Conservation (phyloP, 2,888 invertebrate species). For the Cantharis lateralis region DNA sequence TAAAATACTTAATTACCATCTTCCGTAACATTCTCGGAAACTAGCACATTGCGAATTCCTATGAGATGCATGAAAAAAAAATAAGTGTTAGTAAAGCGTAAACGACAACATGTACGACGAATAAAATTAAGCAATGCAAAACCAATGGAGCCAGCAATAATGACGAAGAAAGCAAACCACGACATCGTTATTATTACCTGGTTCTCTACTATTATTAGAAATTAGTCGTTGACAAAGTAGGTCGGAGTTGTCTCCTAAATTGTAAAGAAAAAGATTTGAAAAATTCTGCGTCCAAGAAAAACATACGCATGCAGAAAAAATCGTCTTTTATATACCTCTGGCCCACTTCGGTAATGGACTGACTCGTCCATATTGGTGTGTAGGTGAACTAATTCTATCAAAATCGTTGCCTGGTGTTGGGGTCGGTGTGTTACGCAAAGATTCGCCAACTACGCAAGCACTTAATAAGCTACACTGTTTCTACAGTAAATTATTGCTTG, state of each 20-base stretch:
- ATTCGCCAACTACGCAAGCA: slow-evolving; percentile 59
- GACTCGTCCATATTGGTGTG: slow-evolving; percentile 55
- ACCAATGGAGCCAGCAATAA: slow-evolving; percentile 19
- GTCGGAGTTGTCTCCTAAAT: slow-evolving; percentile 63
- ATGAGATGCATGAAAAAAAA: slow-evolving; percentile 46
- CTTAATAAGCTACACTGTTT: slow-evolving; percentile 33
- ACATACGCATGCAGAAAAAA: not conserved
- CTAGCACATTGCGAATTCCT: slow-evolving; percentile 53
- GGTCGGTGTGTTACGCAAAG: slow-evolving; percentile 60
- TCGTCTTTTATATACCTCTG: slow-evolving; percentile 56
- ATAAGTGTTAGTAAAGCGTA: not conserved
- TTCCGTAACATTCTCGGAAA: slow-evolving; percentile 52
- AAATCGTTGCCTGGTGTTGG: slow-evolving; percentile 50
- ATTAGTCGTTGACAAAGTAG: slow-evolving; percentile 62
- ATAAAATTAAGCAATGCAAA: not conserved
- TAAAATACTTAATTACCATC: slow-evolving; percentile 45
- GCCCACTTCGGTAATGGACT: slow-evolving; percentile 65
- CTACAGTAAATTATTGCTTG: not conserved
- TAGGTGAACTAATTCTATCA: slow-evolving; percentile 54
- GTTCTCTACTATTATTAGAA: slow-evolving; percentile 50
- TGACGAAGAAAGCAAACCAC: not conserved
- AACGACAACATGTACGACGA: not conserved
- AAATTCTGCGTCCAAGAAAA: slow-evolving; percentile 10
- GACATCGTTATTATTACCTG: slow-evolving; percentile 42
- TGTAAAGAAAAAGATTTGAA: slow-evolving; percentile 34